phyloP scores from a whole-genome alignment of 37 sponge, comb jelly and placozoan species.

The Crambe crambe region DNA sequence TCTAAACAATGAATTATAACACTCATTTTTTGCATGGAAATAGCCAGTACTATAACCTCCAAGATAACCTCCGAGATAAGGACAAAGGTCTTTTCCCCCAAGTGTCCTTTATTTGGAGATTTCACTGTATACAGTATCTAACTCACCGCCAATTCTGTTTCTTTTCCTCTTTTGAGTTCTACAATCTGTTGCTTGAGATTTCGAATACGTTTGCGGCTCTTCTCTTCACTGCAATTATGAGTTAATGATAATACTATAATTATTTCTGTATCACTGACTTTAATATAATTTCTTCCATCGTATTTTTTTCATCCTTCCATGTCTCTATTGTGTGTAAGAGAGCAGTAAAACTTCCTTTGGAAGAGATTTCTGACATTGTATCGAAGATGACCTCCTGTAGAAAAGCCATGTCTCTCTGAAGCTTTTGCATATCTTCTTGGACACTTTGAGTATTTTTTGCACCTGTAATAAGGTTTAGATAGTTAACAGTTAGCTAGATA shows the following conservation, averaged over 20 bases:
- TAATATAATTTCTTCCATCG: slow-evolving; percentile 60
- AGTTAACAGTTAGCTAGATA: too few relatives aligned
- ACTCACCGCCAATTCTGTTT: slow-evolving; percentile 64
- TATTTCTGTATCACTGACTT: slow-evolving; percentile 15
- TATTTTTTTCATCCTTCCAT: slow-evolving; percentile 49
- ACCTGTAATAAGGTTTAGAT: slow-evolving; percentile 40
- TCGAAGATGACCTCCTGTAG: slow-evolving; percentile 49
- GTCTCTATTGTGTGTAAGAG: slow-evolving; percentile 21
- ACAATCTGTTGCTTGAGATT: slow-evolving; percentile 62
- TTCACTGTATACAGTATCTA: too few relatives aligned
- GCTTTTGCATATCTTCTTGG: slow-evolving; percentile 65
- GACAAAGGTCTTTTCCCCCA: too few relatives aligned
- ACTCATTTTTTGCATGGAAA: too few relatives aligned
- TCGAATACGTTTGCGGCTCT: slow-evolving; percentile 65
- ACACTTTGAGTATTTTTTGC: slow-evolving; percentile 48
- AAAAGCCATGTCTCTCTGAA: slow-evolving; percentile 51
- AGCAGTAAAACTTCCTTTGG: slow-evolving; percentile 51
- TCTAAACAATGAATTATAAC: too few relatives aligned
- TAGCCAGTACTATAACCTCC: too few relatives aligned
- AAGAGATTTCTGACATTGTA: slow-evolving; percentile 46
- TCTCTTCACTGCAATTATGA: slow-evolving; percentile 72
- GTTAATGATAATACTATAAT: background rate
- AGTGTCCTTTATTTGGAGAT: too few relatives aligned
- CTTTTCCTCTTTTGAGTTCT: slow-evolving; percentile 72
- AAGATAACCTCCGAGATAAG: too few relatives aligned